Evolutionary conservation across 1,140 invertebrate species (phyloP).

Genomic region (Drosophila saltans): DNA sequence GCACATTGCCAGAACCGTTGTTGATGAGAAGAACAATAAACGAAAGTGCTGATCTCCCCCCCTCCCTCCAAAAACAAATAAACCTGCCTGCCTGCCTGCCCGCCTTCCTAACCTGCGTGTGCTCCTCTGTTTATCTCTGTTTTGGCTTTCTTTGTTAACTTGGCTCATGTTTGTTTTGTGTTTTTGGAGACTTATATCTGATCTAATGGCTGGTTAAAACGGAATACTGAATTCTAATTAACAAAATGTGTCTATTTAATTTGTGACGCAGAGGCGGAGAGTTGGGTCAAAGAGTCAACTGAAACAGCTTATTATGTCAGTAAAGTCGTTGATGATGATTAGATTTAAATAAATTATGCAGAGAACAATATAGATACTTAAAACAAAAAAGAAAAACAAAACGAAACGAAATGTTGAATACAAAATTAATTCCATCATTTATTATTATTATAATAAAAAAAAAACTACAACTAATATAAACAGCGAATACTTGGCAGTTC

Average conservation of each 20-base stretch:
- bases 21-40: slow-evolving; percentile 41
- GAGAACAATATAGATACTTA: neutral
- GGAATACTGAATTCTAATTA: slow-evolving; percentile 1
- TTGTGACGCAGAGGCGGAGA: neutral
- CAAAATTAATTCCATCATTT: slow-evolving; percentile 50
- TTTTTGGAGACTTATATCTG: neutral
- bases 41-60: slow-evolving; percentile 51
- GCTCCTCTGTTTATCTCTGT: neutral
- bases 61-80: neutral
- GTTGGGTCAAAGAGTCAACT: slow-evolving; percentile 12
- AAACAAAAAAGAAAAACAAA: neutral
- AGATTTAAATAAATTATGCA: slow-evolving; percentile 21
- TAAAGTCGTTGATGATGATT: neutral
- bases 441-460: slow-evolving; percentile 19
- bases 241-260: neutral
- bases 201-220: slow-evolving; percentile 9
- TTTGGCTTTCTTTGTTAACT: slow-evolving; percentile 3
- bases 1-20: slow-evolving; percentile 40
- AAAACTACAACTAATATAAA: slow-evolving; percentile 14
- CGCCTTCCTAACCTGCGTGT: neutral
- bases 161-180: too few species aligned
- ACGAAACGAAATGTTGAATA: slow-evolving; percentile 1
- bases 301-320: slow-evolving; percentile 14
- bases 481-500: slow-evolving; percentile 52
- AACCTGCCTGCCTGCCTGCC: slow-evolving; percentile 35